Base-by-base conservation (phyloP, 2,888 invertebrate species). In the Proisotoma minuta region DNA sequence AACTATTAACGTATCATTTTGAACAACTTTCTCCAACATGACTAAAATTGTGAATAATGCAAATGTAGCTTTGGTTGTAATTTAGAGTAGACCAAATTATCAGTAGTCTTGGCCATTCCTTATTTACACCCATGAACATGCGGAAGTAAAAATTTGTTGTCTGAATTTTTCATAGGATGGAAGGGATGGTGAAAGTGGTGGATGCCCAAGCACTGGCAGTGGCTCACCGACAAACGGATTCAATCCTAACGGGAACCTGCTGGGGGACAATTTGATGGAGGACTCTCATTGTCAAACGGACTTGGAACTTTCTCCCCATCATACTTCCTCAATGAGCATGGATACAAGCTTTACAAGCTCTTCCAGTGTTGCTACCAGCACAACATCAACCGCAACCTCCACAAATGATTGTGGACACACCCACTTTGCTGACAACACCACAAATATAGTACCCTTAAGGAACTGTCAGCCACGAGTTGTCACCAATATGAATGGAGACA, bases 231-330 rank as follows among this genome's bases (percentile, higher is more conserved):
- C n/a, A n/a, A 66, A 66, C 58, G 66, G 66, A 60, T 62, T 66
- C 62, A 62, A 61, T 63, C 59, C 68, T 40, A 68, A 68, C 52
- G 68, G 68, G 56, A 61, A 57, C 51, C 49, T 66, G 49, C 49
- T 62, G 53, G 63, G 63, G 28, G 66, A 68, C 60, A 62, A 58
- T 59, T 58, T 66, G 54, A 68, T 68, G 68, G 68, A 68, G 53
- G 65, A 68, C 62, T 68, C 68, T 8, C 68, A 68, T 59, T 66
- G 68, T 54, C 68, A 68, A 65, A 68, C 68, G 22, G 68, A 68
- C 58, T 59, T 63, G 49, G 59, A 62, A 47, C 63, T 28, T 54
- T 60, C 59, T 56, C 63, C 48, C 52, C 59, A 52, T 54, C 62
- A 51, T 47, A 58, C 39, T 24, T 40, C n/a, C 10, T 29, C 47